phyloP scores from a whole-genome alignment of 2,113 vertebrate genomes.

The Dipodomys stephensi region DNA sequence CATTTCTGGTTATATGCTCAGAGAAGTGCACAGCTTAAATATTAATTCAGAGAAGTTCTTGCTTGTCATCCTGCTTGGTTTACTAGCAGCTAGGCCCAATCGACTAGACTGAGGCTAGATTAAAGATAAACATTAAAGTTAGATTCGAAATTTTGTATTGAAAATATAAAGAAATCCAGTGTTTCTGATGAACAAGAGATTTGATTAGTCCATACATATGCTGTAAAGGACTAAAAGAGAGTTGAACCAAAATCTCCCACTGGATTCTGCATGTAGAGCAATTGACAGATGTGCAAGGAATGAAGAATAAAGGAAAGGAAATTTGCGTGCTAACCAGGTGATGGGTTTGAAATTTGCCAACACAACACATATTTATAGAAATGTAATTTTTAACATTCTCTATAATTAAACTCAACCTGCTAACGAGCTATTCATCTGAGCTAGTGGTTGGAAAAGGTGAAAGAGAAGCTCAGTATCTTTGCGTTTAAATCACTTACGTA shows the following conservation, averaged over 20 bases:
- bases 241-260: not conserved
- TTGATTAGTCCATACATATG: constrained; percentile 20
- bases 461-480: not conserved
- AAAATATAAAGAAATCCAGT: constrained; percentile 36
- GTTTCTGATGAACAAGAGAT: constrained; percentile 49
- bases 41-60: constrained; percentile 41
- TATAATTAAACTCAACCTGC: not conserved
- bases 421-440: not conserved
- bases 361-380: not conserved
- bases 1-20: not conserved
- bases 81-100: not conserved
- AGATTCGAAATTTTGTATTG: constrained; percentile 10
- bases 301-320: constrained; percentile 20
- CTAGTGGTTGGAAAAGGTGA: not conserved
- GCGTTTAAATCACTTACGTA: not conserved
- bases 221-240: not conserved
- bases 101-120: constrained; percentile 14
- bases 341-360: not conserved
- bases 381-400: not conserved
- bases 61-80: not conserved
- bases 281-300: not conserved
- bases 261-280: not conserved
- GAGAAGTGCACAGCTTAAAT: constrained; percentile 35
- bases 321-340: not conserved
- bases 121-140: constrained; percentile 29